Evolutionary conservation across 2,113 vertebrate species (phyloP).

Genomic region (Naja naja): DNA sequence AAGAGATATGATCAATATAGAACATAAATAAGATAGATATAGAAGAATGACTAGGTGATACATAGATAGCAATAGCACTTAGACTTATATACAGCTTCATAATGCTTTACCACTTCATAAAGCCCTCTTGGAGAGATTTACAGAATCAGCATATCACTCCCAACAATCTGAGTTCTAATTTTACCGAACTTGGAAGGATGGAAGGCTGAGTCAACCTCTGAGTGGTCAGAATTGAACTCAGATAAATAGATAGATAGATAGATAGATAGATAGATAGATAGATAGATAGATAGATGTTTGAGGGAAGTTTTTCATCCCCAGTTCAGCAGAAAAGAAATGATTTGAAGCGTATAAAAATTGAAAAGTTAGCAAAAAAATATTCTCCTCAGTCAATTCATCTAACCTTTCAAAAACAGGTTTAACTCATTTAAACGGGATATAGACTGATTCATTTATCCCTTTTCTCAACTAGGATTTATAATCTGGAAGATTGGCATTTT

Average conservation of each 20-base stretch:
- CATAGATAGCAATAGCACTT: not conserved
- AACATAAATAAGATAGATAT: not conserved
- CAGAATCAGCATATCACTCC: not conserved
- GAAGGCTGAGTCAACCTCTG: not conserved
- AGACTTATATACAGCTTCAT: not conserved
- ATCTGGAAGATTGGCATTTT: not conserved
- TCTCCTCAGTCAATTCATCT: not conserved
- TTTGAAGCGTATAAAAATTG: not conserved
- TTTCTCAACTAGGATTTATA: not conserved
- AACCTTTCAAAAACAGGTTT: not conserved
- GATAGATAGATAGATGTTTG: not conserved
- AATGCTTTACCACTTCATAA: not conserved
- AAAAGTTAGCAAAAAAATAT: not conserved
- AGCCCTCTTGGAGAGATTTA: not conserved
- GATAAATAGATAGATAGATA: no score
- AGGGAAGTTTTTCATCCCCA: not conserved
- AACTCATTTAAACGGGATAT: not conserved
- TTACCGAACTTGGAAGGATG: not conserved
- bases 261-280: no score
- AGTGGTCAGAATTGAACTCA: not conserved
- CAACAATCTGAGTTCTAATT: not conserved
- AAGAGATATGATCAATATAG: not conserved
- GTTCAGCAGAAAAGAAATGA: not conserved
- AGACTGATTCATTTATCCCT: not conserved
- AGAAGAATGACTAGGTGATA: not conserved